Evolutionary conservation across 2,113 vertebrate species (phyloP).

Genomic region (Oriolus oriolus): DNA sequence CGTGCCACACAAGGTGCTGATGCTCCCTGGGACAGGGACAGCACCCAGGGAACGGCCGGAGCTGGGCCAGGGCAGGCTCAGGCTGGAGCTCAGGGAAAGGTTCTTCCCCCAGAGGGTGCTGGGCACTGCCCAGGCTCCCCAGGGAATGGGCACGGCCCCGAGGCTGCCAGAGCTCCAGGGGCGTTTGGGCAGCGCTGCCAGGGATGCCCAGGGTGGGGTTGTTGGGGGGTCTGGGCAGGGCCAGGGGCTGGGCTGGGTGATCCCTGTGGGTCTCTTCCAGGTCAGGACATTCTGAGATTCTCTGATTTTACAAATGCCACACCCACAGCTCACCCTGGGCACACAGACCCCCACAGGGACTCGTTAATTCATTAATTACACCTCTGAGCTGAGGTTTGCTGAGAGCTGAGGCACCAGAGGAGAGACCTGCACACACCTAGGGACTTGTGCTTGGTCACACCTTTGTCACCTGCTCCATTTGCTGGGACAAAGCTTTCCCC

Average conservation of each 20-base stretch:
- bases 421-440: not conserved
- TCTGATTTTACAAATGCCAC: not conserved
- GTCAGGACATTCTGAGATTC: not conserved
- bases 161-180: not conserved
- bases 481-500: not conserved
- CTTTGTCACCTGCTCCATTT: not conserved
- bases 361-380: not conserved
- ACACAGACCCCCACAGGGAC: no score
- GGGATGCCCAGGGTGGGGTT: not conserved
- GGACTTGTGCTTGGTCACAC: not conserved
- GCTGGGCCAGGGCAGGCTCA: not conserved
- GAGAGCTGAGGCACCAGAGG: not conserved
- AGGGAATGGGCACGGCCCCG: not conserved
- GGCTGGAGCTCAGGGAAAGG: not conserved
- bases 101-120: not conserved
- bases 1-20: not conserved
- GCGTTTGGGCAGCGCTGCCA: not conserved
- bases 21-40: not conserved
- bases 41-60: not conserved
- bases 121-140: not conserved
- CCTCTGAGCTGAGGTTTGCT: not conserved
- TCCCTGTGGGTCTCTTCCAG: not conserved
- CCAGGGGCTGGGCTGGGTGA: fast-evolving
- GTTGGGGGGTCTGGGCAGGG: not conserved
- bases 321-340: not conserved